These are phyloP conservation scores for Ischnura elegans DNA, from an alignment of 2,888 invertebrate genomes.

Conservation along the genomic window DNA sequence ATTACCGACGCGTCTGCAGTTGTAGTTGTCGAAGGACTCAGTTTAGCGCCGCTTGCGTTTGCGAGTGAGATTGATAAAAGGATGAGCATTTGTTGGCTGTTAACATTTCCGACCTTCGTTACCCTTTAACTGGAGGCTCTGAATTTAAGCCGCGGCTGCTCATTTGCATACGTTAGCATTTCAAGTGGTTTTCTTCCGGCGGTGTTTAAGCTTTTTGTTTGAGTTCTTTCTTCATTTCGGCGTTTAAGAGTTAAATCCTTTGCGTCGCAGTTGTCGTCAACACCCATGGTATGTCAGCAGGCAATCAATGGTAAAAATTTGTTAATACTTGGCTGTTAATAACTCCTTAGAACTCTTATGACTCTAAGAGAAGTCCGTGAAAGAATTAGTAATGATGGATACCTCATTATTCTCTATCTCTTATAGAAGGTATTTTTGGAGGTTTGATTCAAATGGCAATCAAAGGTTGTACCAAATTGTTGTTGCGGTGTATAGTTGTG, in stretches of 20 bases:
- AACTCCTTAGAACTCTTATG: no score
- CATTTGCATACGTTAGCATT: constrained; percentile 22
- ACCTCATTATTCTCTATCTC: no score
- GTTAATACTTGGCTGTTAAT: no score
- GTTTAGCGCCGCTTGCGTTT: constrained; percentile 13
- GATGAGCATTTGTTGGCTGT: neutral
- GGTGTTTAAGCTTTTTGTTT: neutral
- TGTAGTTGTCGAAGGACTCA: neutral
- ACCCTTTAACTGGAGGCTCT: neutral
- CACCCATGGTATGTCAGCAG: no score
- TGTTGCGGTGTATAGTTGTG: no score
- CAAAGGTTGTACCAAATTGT: no score
- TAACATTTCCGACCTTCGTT: neutral
- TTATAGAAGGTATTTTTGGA: no score
- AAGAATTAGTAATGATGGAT: no score
- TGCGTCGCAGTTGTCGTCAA: no score
- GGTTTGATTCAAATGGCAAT: no score
- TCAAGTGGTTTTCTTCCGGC: neutral
- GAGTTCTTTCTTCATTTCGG: neutral
- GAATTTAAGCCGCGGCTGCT: neutral
- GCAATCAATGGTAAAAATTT: no score
- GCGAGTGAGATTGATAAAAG: neutral
- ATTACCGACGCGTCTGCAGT: neutral
- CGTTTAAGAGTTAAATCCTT: neutral
- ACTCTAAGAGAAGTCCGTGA: no score